A percentile compares a stretch with the other conserved stretches of the same genome.
These are phyloP conservation scores for Calameuta filiformis DNA, from an alignment of 2,888 invertebrate species.

Conservation along the genomic window DNA sequence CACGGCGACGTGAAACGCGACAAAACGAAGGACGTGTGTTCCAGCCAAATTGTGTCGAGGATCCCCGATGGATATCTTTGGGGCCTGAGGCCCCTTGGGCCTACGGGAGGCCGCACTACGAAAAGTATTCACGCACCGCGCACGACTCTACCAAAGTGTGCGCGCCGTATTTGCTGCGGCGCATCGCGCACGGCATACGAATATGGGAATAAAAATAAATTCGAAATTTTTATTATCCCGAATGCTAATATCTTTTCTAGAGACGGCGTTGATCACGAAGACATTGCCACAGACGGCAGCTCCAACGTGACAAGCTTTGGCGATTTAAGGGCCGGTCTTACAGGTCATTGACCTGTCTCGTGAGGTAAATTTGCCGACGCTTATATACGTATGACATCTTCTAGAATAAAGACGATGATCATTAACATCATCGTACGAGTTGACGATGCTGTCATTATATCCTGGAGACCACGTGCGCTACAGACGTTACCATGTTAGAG, in stretches of 20 bases:
- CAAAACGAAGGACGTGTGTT: slow-evolving; percentile 53
- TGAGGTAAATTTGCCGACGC: neutral
- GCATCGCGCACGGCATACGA: slow-evolving; percentile 1
- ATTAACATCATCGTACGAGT: neutral
- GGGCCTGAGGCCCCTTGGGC: slow-evolving; percentile 12
- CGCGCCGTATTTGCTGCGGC: neutral
- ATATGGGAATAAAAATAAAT: slow-evolving; percentile 1
- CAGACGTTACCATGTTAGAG: neutral
- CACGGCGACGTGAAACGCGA: slow-evolving; percentile 46
- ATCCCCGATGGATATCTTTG: slow-evolving; percentile 49
- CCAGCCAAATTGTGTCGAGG: slow-evolving; percentile 56
- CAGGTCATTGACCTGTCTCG: neutral
- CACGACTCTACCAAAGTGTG: neutral
- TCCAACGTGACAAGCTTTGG: neutral
- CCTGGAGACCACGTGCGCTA: neutral
- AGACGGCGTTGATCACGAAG: neutral
- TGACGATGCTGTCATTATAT: neutral
- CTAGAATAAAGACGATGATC: neutral
- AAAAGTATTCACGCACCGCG: slow-evolving; percentile 1
- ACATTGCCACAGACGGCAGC: neutral
- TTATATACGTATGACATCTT: neutral
- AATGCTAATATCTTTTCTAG: neutral
- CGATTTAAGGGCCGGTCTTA: neutral
- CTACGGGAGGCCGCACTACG: neutral
- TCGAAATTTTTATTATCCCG: neutral